Base-by-base conservation (phyloP, 2,113 vertebrate species). In the Thermophis baileyi region DNA sequence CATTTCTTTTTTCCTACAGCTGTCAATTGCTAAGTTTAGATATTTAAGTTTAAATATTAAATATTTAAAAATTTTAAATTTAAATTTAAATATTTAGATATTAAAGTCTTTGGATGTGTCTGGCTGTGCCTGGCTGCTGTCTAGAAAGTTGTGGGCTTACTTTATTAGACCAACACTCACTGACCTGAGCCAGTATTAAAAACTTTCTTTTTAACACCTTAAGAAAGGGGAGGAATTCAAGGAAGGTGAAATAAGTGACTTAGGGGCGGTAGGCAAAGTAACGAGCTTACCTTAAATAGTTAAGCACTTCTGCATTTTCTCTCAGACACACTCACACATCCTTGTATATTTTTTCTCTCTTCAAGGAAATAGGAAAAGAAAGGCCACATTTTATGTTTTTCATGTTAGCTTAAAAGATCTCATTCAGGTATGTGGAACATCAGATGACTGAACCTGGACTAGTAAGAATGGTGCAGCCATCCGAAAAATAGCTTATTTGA, bases 401-500 rank as follows among this genome's bases (percentile, higher is more conserved):
- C 35, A 47, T n/a, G 16, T 87, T 87, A 47, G 16, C 40, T 57
- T 25, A n/a, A 87, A 91, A 69, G 24, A 93, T 95, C 94, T 89
- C n/a, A 0, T n/a, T 0, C 51, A 24, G 85, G 16, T 91, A 89
- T 0, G 2, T 93, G 51, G 16, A 44, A 60, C 50, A 87, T 85
- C 44, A 69, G 46, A 27, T 92, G 1, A 93, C 46, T 60, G 87
- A 93, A 93, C 14, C 91, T 91, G 87, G 91, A 49, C 27, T 12
- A 53, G 87, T 49, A 88, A 92, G 93, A 63, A 51, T 94, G 54
- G 92, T 93, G 44, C 12, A 89, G 54, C 50, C 46, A 6, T 86
- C 94, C 20, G 8, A 7, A 40, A 40, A 35, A 91, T 94, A 90
- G 89, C 93, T 95, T 94, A 95, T 91, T 92, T 0, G 47, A 88